Conservation (phyloP, 2,797 vertebrate genomes). For the Sorex maritimensis region DNA sequence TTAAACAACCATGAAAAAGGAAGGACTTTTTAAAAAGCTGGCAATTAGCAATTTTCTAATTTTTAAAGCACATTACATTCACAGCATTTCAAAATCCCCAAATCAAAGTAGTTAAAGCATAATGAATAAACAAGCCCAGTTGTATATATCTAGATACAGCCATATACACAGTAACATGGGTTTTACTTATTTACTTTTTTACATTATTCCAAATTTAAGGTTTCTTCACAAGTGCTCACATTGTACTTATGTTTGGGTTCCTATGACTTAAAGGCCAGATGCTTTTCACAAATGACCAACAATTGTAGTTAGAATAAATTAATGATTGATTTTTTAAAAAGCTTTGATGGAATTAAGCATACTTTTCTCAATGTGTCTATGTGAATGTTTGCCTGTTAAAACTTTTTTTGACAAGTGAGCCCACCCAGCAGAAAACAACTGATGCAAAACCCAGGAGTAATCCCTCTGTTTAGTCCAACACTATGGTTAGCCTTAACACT, state of each 20-base stretch:
- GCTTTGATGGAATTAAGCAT: constrained; percentile 99
- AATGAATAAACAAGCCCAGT: constrained; percentile 42
- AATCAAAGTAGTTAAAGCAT: constrained; percentile 77
- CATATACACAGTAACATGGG: rapidly evolving
- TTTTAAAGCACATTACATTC: constrained; percentile 87
- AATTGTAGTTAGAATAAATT: constrained; percentile 97
- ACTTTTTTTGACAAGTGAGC: constrained; percentile 97
- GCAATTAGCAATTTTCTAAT: constrained; percentile 89
- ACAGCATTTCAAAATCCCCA: constrained; percentile 78
- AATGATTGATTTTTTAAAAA: constrained; percentile 97
- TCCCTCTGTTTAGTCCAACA: constrained; percentile 97
- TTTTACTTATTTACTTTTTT: constrained; percentile 57
- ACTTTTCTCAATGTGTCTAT: constrained; percentile 97
- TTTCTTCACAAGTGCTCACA: constrained; percentile 85
- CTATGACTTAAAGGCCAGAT: constrained; percentile 94
- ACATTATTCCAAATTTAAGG: constrained; percentile 69
- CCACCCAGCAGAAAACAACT: constrained; percentile 99
- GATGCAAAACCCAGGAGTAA: constrained; percentile 99
- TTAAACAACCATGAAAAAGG: constrained; percentile 88
- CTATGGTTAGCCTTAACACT: constrained; percentile 99
- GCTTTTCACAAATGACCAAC: constrained; percentile 96
- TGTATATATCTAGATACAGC: constrained; percentile 29
- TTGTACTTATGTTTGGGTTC: constrained; percentile 90
- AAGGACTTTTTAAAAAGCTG: constrained; percentile 86
- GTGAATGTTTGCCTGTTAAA: constrained; percentile 97